Evolutionary conservation across 1,140 invertebrate genomes (phyloP), one percentile per base, ranked within the genome.

Genomic region (Zelostemma sp.): DNA sequence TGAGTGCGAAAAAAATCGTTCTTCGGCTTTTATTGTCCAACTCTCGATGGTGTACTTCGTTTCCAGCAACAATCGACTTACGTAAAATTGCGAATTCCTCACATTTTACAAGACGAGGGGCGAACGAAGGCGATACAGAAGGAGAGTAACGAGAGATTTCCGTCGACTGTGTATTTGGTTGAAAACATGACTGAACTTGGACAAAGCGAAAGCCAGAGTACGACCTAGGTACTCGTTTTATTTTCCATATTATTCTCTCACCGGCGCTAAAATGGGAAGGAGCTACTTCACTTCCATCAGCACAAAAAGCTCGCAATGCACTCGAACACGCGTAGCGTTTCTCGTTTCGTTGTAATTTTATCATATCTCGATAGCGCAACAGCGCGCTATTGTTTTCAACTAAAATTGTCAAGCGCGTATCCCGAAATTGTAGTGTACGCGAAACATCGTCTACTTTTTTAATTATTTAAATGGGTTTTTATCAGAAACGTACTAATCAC

Each of bases 171-270:
- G 40, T 67, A 55, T 63, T 67, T 67, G 59, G 68, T 59, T 64
- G 47, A 16, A 67, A 72, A 64, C 35, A 61, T 64, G 60, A 64
- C 50, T 64, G 56, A 64, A 68, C 60, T 61, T 51, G 50, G 16
- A 64, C 60, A 58, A 68, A 72, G 64, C 56, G 67, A 72, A 68
- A 62, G 63, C 64, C 53, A 18, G 56, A 53, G 25, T 31, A 50
- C 55, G 51, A 61, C 54, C 61, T 19, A n/a, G n/a, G n/a, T n/a
- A 43, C 41, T 54, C 58, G 45, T 43, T 56, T 54, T 60, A 67
- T 50, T 72, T 67, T 62, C 49, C 56, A 64, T 72, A 71, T 66
- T 66, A 66, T 71, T 71, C 68, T 66, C 45, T 59, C 65, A 62
- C 61, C 43, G 54, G 38, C n/a, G 58, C 17, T 70, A 53, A 61